These are phyloP conservation scores for Polydesmus complanatus DNA, from an alignment of 2,888 invertebrate species.

Conservation along the genomic window DNA sequence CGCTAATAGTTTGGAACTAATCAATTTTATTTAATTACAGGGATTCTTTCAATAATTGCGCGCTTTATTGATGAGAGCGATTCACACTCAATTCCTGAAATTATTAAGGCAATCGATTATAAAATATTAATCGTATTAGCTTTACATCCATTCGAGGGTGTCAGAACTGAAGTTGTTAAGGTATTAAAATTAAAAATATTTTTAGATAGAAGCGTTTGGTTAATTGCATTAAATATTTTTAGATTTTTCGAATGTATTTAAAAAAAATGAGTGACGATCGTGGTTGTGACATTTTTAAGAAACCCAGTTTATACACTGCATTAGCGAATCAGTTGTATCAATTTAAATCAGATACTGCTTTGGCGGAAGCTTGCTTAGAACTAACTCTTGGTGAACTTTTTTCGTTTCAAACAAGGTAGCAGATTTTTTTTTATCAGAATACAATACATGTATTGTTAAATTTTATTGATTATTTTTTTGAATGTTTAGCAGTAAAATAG, in stretches of 20 bases:
- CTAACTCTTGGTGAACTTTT: not conserved
- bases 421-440: not conserved
- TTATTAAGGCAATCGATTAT: not conserved
- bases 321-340: constrained; percentile 10
- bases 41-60: not conserved
- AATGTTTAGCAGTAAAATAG: not conserved
- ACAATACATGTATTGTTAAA: not conserved
- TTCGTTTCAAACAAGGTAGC: not conserved
- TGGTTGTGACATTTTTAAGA: not conserved
- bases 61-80: not conserved
- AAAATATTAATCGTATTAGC: constrained; percentile 9
- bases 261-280: not conserved
- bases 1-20: not conserved
- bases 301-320: not conserved
- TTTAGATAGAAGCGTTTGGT: not conserved
- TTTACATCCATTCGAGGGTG: constrained; percentile 5
- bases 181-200: too few species aligned
- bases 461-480: not conserved
- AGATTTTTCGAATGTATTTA: constrained; percentile 5
- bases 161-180: constrained; percentile 5
- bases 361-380: constrained; percentile 7
- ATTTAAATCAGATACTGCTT: not conserved
- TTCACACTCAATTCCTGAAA: not conserved
- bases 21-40: not conserved
- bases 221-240: not conserved